A percentile compares a stretch with the other conserved stretches of the same genome.
phyloP scores from a whole-genome alignment of 64 coral and sea anemone genomes.

The Actinia tenebrosa region DNA sequence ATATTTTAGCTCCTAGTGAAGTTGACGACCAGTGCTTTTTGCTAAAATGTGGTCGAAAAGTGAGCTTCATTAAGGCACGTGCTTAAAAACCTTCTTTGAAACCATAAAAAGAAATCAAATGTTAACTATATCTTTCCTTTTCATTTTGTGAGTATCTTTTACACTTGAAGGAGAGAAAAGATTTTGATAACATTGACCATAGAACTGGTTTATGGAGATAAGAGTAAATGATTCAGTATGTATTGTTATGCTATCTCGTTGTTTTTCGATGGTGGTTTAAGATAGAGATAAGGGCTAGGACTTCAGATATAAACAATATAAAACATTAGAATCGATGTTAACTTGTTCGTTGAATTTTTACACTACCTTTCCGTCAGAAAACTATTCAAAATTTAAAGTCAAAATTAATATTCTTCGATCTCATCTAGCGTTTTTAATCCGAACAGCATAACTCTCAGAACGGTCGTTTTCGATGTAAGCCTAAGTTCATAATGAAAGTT shows the following conservation, averaged over 20 bases:
- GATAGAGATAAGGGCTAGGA: neutral
- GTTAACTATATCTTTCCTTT: neutral
- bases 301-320: neutral
- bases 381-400: neutral
- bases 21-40: neutral
- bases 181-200: neutral
- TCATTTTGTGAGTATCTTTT: neutral
- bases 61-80: neutral
- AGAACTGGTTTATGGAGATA: neutral
- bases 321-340: neutral
- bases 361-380: neutral
- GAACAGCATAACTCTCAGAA: neutral
- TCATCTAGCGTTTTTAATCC: neutral
- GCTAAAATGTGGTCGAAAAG: neutral
- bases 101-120: neutral
- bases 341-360: neutral
- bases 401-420: neutral
- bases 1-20: neutral
- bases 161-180: constrained; percentile 9
- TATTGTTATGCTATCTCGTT: neutral
- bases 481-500: neutral
- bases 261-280: neutral
- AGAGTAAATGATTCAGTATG: neutral
- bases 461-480: neutral
- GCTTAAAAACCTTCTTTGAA: neutral